Percentiles rank a stretch among this genome's conserved stretches.
Evolutionary conservation across 1,140 invertebrate species (phyloP).

Genomic region (Hycleus phaleratus): DNA sequence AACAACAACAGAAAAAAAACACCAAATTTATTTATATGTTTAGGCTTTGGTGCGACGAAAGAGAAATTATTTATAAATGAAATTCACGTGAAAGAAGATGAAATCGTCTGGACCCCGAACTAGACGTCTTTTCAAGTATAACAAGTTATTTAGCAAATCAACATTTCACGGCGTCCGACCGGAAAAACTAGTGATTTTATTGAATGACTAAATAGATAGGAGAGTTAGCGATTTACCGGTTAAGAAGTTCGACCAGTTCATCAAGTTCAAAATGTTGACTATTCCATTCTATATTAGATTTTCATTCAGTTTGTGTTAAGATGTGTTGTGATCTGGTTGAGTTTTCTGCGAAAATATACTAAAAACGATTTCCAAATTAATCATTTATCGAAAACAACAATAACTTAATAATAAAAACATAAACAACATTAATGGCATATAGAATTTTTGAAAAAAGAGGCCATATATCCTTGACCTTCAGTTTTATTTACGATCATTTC

Average conservation of each 20-base stretch:
- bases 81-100: not conserved
- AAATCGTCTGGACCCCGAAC: constrained; percentile 1
- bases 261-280: constrained; percentile 17
- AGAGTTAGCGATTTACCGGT: constrained; percentile 17
- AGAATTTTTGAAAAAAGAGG: not conserved
- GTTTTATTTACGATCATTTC: constrained; percentile 15
- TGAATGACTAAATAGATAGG: constrained; percentile 15
- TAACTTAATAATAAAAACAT: too few species aligned
- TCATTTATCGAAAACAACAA: not conserved
- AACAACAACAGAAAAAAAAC: too few species aligned
- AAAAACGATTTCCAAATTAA: not conserved
- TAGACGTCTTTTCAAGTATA: constrained; percentile 16
- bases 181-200: constrained; percentile 20
- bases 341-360: too few species aligned
- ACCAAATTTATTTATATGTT: too few species aligned
- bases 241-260: constrained; percentile 19
- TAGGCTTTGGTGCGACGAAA: not conserved
- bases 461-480: constrained; percentile 15
- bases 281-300: too few species aligned
- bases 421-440: not conserved
- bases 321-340: too few species aligned
- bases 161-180: not conserved
- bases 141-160: constrained; percentile 14
- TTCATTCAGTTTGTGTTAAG: too few species aligned
- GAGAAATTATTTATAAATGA: too few species aligned